These are phyloP conservation scores for Synergus japonicus DNA, from an alignment of 2,888 invertebrate genomes.

Conservation along the genomic window DNA sequence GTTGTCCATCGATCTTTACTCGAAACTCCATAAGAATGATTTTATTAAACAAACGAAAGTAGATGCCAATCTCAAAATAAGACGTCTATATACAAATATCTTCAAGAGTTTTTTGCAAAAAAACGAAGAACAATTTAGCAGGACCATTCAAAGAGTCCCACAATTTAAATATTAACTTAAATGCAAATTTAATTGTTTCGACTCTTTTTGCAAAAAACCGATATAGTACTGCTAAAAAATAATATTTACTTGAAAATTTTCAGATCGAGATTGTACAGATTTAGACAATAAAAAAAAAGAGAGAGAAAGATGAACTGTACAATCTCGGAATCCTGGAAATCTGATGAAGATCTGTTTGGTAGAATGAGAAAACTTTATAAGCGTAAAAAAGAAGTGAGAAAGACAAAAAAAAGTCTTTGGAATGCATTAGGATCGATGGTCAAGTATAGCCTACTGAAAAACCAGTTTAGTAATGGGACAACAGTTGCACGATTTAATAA, in stretches of 20 bases:
- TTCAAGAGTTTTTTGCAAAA: not conserved
- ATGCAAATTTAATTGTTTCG: too few relatives aligned
- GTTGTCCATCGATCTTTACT: conserved; percentile 66
- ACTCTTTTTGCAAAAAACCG: too few relatives aligned
- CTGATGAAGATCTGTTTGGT: conserved; percentile 21
- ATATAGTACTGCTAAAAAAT: not conserved
- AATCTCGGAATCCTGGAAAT: not conserved
- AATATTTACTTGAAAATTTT: not conserved
- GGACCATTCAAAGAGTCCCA: not conserved
- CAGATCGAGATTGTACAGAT: not conserved
- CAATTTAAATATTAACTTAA: too few relatives aligned
- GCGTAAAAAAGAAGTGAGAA: conserved; percentile 4
- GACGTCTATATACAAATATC: not conserved
- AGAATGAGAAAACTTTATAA: not conserved
- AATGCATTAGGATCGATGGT: conserved; percentile 62
- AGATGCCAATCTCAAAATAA: not conserved
- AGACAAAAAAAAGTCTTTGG: not conserved
- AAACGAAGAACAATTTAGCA: not conserved
- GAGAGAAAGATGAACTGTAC: not conserved
- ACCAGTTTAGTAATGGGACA: conserved; percentile 70
- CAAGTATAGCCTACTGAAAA: conserved; percentile 69
- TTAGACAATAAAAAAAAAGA: not conserved
- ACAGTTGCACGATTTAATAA: conserved; percentile 67
- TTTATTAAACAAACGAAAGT: not conserved
- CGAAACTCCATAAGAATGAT: not conserved